Evolutionary conservation across 2,888 invertebrate genomes (phyloP), one percentile per base, ranked within the genome.

Genomic region (Aphodius granarius): DNA sequence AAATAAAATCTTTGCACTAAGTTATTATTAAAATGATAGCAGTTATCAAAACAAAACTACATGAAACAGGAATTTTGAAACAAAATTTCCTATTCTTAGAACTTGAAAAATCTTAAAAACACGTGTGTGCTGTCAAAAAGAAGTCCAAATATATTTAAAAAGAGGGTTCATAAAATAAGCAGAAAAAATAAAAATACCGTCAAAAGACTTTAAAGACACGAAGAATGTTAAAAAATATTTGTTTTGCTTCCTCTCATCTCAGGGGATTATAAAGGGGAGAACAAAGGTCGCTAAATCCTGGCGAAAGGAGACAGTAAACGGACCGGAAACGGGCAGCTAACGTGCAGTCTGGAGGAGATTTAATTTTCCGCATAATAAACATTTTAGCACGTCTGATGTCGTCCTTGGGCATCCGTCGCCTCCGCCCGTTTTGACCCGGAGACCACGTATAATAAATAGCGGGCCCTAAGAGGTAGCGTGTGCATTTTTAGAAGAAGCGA

Each of bases 281-380:
- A 43, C 43, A 43, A 43, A 43, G 43, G 43, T 43, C 43, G 43
- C 43, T 43, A 43, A 43, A 43, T 43, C 43, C 13, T 43, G 43
- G 43, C 13, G 4, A 13, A 3, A 43, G 43, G 43, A 43, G 43
- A 43, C 43, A 43, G 43, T 43, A 43, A 43, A 43, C 43, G 43
- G 43, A 43, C 43, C 43, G 43, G 43, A 43, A 43, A 43, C 43
- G 43, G 43, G 13, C 43, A 43, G 43, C 43, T 43, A 43, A 43
- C 43, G 43, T 43, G 43, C 43, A 43, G 43, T 43, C 43, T 43
- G 43, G 63, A 17, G 23, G 43, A 68, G 74, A 73, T 71, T 76
- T 66, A 76, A 76, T 76, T 76, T 74, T 74, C 71, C 72, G 73
- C 73, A 64, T 76, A 74, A 72, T 76, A 74, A 72, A 74, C 73